Conservation (phyloP, 2,888 invertebrate genomes). For the Emmelina monodactyla region DNA sequence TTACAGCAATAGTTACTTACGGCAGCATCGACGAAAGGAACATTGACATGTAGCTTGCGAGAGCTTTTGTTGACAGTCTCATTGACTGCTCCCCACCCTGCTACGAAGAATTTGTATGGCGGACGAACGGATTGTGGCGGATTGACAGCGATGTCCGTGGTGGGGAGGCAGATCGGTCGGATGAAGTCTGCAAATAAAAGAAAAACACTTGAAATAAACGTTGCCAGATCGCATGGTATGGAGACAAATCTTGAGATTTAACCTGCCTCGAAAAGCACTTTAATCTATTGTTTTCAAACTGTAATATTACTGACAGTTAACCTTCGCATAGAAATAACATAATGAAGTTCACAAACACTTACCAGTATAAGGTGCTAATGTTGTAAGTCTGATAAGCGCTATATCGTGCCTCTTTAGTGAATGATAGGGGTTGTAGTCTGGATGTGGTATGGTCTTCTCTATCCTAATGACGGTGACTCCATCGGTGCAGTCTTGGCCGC, state of each 20-base stretch:
- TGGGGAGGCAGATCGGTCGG: conserved; percentile 35
- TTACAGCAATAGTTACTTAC: conserved; percentile 14
- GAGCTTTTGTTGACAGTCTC: conserved; percentile 22
- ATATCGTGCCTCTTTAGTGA: conserved; percentile 37
- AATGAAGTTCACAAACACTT: no score
- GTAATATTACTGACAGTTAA: no score
- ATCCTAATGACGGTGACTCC: conserved; percentile 36
- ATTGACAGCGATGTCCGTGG: conserved; percentile 19
- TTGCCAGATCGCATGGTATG: no score
- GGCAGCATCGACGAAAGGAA: conserved; percentile 20
- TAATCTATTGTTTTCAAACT: no score
- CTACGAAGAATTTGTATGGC: conserved; percentile 25
- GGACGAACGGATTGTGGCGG: conserved; percentile 10
- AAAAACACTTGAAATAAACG: no score
- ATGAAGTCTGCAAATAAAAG: conserved; percentile 43
- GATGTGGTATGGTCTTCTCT: conserved; percentile 39
- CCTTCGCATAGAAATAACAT: no score
- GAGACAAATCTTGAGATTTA: no score
- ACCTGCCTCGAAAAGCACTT: no score
- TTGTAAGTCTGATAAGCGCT: conserved; percentile 44
- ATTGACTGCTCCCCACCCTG: conserved; percentile 62
- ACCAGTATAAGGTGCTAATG: conserved; percentile 44
- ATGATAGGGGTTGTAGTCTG: conserved; percentile 31
- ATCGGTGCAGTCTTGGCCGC: conserved; percentile 42
- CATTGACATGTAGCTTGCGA: conserved; percentile 26